Evolutionary conservation across 2,888 invertebrate species (phyloP).

Genomic region (Acronicta alni): DNA sequence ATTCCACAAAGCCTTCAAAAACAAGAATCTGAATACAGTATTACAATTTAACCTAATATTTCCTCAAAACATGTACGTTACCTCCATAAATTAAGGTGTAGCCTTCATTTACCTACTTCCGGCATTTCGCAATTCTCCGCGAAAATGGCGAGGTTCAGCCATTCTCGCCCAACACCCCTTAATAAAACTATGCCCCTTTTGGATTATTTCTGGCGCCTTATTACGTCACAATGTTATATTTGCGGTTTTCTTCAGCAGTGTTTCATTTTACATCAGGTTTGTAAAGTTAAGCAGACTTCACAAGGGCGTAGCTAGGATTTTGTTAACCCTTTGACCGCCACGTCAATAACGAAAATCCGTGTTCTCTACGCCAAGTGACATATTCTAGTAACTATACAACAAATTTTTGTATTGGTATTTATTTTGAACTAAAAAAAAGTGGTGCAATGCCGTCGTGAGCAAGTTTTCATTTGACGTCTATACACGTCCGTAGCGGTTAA

Average conservation of each 20-base stretch:
- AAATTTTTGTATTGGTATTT: no score
- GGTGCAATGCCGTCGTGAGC: no score
- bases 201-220: constrained; percentile 20
- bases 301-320: no score
- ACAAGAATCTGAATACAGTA: background rate
- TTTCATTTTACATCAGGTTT: background rate
- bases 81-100: constrained; percentile 14
- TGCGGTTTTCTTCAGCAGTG: background rate
- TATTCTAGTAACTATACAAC: no score
- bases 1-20: background rate
- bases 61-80: background rate
- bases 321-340: no score
- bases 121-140: constrained; percentile 5
- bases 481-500: no score
- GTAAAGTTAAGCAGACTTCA: background rate
- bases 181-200: constrained; percentile 25
- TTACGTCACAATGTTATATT: background rate
- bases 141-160: constrained; percentile 10
- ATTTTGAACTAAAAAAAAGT: no score
- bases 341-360: no score
- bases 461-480: no score
- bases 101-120: constrained; percentile 5
- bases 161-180: background rate
- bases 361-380: no score
- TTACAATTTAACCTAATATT: background rate